Evolutionary conservation across 1,140 invertebrate genomes (phyloP), one percentile per base, ranked within the genome.

Genomic region (Lasaia peninsularis): DNA sequence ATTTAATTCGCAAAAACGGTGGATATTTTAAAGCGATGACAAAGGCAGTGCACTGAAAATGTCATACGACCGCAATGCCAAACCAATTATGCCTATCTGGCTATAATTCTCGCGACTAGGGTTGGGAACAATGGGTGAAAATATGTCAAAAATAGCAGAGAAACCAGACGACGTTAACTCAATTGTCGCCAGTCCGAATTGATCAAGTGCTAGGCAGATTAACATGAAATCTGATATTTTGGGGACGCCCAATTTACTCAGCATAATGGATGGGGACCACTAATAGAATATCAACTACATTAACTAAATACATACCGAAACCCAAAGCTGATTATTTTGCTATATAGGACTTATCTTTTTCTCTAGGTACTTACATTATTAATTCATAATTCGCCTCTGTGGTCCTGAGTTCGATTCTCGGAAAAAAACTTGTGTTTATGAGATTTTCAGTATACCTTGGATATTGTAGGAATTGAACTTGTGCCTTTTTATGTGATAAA

Each of bases 151-250:
- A 88, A 86, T 80, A 65, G 71, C 59, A 68, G 56, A 71, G 72
- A 68, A 72, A 78, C 75, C 85, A 86, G 81, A 85, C 78, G 82
- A 73, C 75, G 72, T 62, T 82, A 88, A 88, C 82, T 86, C 78
- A 75, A 88, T 88, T 86, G 80, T 80, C 75, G 66, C 75, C 74
- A 67, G 75, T 83, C 81, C 69, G 75, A 76, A 71, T 62, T 78
- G 71, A 86, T 88, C 77, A 83, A 48, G 73, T 80, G 81, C 82
- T 81, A 79, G 77, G 68, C 65, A 79, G 76, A 85, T 87, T 78
- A 85, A 77, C 78, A 70, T 75, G 85, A 84, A 82, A 88, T 82
- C 71, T 80, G 83, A 86, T 88, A 88, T 86, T 82, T 83, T 73
- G 75, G 70, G 82, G 85, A 78, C 65, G 65, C 71, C 64, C 79